phyloP scores from a whole-genome alignment of 2,113 vertebrate species.

The Cephalopholis sonnerati region DNA sequence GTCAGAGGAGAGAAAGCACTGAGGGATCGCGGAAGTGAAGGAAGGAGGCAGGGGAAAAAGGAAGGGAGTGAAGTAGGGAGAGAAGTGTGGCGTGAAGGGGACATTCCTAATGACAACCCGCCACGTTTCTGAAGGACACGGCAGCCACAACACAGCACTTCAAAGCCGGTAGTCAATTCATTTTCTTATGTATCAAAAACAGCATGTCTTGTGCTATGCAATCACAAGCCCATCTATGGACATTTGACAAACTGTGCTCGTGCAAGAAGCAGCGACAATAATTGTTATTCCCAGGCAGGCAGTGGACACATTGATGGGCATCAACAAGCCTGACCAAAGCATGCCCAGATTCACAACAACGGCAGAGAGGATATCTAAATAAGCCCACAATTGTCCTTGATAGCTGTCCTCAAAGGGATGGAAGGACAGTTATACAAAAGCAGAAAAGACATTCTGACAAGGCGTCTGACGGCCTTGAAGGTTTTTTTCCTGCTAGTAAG shows the following conservation, averaged over 20 bases:
- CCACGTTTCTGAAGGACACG: slow-evolving; percentile 87
- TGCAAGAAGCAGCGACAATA: slow-evolving; percentile 86
- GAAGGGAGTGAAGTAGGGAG: slow-evolving; percentile 43
- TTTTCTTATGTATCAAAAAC: slow-evolving; percentile 87
- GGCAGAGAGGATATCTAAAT: slow-evolving; percentile 85
- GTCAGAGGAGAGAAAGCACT: slow-evolving; percentile 57
- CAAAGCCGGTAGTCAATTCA: slow-evolving; percentile 85
- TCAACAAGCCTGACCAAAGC: slow-evolving; percentile 80
- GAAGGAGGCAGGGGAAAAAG: slow-evolving; percentile 36
- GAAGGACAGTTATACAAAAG: slow-evolving; percentile 64
- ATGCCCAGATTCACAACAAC: slow-evolving; percentile 84
- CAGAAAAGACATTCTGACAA: slow-evolving; percentile 70
- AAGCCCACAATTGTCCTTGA: slow-evolving; percentile 69
- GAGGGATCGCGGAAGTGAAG: slow-evolving; percentile 53
- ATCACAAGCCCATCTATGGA: slow-evolving; percentile 84
- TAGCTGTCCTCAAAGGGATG: slow-evolving; percentile 65
- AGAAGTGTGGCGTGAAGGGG: slow-evolving; percentile 76
- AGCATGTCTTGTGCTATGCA: slow-evolving; percentile 86
- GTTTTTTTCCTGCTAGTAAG: slow-evolving; percentile 41
- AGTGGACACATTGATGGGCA: slow-evolving; percentile 90
- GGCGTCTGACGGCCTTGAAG: slow-evolving; percentile 71
- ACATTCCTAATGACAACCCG: slow-evolving; percentile 75
- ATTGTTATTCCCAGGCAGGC: slow-evolving; percentile 89
- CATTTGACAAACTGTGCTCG: slow-evolving; percentile 92
- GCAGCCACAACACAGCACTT: slow-evolving; percentile 85